Evolutionary conservation across 1,140 invertebrate species (phyloP).

Genomic region (Colletes latitarsis): DNA sequence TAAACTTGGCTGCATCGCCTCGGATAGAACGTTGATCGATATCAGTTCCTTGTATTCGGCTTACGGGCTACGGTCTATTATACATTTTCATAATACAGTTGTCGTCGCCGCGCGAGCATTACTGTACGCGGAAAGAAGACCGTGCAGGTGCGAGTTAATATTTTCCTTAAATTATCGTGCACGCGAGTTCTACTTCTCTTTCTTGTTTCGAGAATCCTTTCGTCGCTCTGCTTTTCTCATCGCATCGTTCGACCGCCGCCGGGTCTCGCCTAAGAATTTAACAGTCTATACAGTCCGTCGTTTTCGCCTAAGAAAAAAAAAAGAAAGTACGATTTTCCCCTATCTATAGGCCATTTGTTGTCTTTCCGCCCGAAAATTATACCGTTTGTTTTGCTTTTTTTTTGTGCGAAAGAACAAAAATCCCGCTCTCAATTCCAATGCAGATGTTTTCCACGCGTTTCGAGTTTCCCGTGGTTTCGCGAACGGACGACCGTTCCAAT

Average conservation of each 20-base stretch:
- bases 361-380: neutral
- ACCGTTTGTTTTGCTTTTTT: neutral
- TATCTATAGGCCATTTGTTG: conserved; percentile 37
- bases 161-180: conserved; percentile 20
- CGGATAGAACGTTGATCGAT: conserved; percentile 48
- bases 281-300: conserved; percentile 10
- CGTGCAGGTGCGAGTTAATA: conserved; percentile 27
- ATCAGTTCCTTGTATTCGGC: conserved; percentile 20
- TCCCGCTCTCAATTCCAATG: conserved; percentile 29
- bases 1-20: conserved; percentile 57
- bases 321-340: neutral
- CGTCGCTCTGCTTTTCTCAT: neutral
- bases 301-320: conserved; percentile 9
- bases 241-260: neutral
- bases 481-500: neutral
- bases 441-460: neutral
- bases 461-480: neutral
- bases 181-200: neutral
- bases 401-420: neutral
- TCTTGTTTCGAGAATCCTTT: neutral
- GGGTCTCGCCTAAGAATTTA: neutral
- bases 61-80: conserved; percentile 45
- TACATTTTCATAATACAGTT: conserved; percentile 50
- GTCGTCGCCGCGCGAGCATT: conserved; percentile 19
- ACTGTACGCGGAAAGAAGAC: conserved; percentile 12